Percentiles rank a stretch among this genome's conserved stretches.
Conservation (phyloP, 23 tunicate genomes). For the Oikopleura albicans region DNA sequence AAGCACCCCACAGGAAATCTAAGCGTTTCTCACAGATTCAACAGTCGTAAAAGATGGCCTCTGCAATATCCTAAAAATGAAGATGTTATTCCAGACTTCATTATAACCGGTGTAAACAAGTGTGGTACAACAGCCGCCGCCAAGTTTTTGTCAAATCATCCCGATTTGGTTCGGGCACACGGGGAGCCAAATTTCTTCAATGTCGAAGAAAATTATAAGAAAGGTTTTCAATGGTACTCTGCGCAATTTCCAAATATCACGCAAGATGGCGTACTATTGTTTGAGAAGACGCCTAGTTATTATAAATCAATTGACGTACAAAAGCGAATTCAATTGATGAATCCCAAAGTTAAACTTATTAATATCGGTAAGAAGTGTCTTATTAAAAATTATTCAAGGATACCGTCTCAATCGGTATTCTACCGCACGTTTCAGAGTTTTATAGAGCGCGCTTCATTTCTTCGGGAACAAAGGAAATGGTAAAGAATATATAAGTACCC, state of each 20-base stretch:
- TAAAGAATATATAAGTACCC: too few species aligned
- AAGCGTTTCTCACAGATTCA: too few species aligned
- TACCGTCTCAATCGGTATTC: too few species aligned
- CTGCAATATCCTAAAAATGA: too few species aligned
- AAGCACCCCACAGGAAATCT: too few species aligned
- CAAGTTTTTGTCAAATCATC: background rate
- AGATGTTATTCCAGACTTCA: too few species aligned
- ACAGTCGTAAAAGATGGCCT: too few species aligned
- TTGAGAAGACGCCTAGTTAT: conserved; percentile 1
- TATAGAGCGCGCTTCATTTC: too few species aligned
- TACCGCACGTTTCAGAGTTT: too few species aligned
- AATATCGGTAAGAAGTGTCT: background rate
- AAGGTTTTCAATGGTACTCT: background rate
- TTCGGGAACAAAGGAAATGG: too few species aligned
- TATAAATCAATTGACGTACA: background rate
- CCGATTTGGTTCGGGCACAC: background rate
- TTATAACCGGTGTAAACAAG: background rate
- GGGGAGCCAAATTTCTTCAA: background rate
- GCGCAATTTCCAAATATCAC: background rate
- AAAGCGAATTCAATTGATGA: background rate
- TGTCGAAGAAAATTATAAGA: background rate
- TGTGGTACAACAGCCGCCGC: background rate
- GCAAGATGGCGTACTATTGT: background rate
- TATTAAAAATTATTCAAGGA: too few species aligned
- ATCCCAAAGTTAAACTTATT: background rate